Percentiles rank a stretch among this genome's conserved stretches.
Conservation (phyloP, 2,797 vertebrate genomes). For the Toxotes lorentzi region DNA sequence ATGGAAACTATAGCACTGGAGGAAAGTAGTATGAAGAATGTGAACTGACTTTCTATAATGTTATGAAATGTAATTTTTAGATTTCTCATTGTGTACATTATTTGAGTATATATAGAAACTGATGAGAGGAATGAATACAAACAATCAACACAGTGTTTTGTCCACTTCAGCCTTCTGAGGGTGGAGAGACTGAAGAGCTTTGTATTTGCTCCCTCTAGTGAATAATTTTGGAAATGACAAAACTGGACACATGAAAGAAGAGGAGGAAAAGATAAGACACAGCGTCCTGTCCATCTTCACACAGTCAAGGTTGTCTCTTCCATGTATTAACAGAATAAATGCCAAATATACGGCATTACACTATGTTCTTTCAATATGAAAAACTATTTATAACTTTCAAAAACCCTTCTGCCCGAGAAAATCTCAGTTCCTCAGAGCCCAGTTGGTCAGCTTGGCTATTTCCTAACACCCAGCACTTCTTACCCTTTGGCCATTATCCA, state of each 20-base stretch:
- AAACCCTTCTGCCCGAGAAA: conserved; percentile 37
- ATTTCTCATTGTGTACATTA: background rate
- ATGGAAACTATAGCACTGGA: conserved; percentile 24
- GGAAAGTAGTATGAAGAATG: background rate
- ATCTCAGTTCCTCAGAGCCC: conserved; percentile 41
- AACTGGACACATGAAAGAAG: conserved; percentile 42
- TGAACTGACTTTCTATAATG: conserved; percentile 4
- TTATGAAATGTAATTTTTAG: background rate
- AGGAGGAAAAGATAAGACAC: background rate
- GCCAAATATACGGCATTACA: background rate
- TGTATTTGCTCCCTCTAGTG: conserved; percentile 86
- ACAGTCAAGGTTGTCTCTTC: background rate
- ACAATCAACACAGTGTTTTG: conserved; percentile 1
- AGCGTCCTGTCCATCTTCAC: too few species aligned
- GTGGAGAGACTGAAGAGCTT: conserved; percentile 33
- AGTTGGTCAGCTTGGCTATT: conserved; percentile 55
- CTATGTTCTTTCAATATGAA: background rate
- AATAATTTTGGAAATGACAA: conserved; percentile 72
- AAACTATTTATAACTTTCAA: conserved; percentile 24
- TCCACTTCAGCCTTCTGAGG: conserved; percentile 3
- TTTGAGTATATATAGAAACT: conserved; percentile 6
- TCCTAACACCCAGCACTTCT: conserved; percentile 54
- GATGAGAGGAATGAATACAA: background rate
- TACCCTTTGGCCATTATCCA: conserved; percentile 50
- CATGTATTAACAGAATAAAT: background rate